Conservation (phyloP, 2,888 invertebrate genomes). For the Diarsia rubi region DNA sequence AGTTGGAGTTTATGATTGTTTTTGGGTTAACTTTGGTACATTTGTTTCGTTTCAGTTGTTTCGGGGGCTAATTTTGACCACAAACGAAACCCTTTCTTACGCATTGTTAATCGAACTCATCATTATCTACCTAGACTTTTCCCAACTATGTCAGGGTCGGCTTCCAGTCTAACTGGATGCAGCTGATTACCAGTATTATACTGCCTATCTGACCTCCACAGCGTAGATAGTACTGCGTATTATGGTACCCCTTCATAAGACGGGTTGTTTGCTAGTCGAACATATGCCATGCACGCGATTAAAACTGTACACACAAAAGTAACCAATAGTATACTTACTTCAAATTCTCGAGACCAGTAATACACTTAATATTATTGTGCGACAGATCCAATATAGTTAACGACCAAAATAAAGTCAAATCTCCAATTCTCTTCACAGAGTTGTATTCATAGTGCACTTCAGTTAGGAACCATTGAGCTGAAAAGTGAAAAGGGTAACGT, state of each 20-base stretch:
- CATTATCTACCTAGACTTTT: too few relatives aligned
- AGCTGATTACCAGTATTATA: too few relatives aligned
- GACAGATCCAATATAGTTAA: conserved; percentile 91
- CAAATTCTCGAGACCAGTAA: conserved; percentile 89
- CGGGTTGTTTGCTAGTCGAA: not conserved
- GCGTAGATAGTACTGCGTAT: too few relatives aligned
- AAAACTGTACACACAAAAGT: not conserved
- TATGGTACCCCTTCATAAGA: too few relatives aligned
- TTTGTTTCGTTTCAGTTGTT: conserved; percentile 1
- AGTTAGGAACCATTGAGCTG: conserved; percentile 91
- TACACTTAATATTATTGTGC: conserved; percentile 91
- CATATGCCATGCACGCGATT: not conserved
- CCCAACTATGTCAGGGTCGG: too few relatives aligned
- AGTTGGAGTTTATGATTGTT: conserved; percentile 10
- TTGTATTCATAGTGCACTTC: conserved; percentile 92
- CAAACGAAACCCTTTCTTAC: not conserved
- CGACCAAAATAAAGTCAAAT: conserved; percentile 92
- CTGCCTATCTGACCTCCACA: too few relatives aligned
- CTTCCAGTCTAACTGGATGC: too few relatives aligned
- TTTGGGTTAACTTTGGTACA: not conserved
- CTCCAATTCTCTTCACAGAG: conserved; percentile 87
- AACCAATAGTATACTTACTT: conserved; percentile 75
- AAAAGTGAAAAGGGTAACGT: conserved; percentile 64
- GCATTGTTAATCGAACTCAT: not conserved
- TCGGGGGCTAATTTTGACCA: not conserved